Conservation (phyloP, 1,140 invertebrate species). For the Manduca sexta region DNA sequence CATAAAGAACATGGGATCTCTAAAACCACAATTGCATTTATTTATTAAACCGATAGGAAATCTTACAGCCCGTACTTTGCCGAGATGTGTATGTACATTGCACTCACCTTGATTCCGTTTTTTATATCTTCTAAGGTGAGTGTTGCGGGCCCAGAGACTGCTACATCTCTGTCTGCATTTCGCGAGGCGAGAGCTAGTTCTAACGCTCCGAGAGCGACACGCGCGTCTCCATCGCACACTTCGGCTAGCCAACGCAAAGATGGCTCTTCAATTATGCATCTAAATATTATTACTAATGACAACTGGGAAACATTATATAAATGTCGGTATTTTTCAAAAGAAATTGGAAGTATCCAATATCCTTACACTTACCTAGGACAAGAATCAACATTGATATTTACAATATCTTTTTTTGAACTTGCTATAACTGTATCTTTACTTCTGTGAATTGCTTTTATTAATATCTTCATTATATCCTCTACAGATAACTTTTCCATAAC, state of each 20-base stretch:
- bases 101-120: slow-evolving; percentile 79
- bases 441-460: slow-evolving; percentile 74
- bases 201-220: slow-evolving; percentile 84
- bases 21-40: slow-evolving; percentile 10
- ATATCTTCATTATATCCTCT: slow-evolving; percentile 76
- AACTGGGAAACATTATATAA: no score
- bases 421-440: slow-evolving; percentile 35
- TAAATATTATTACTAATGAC: slow-evolving; percentile 4
- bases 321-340: no score
- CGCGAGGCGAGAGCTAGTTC: slow-evolving; percentile 79
- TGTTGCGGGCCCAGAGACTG: slow-evolving; percentile 28
- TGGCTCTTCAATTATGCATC: slow-evolving; percentile 72
- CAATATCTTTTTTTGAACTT: slow-evolving; percentile 4
- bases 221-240: slow-evolving; percentile 87
- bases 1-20: slow-evolving; percentile 79
- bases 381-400: background rate
- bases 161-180: slow-evolving; percentile 31
- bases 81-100: no score
- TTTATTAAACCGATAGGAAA: no score
- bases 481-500: slow-evolving; percentile 81
- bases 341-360: no score
- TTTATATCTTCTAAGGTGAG: slow-evolving; percentile 78
- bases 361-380: no score
- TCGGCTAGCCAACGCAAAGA: slow-evolving; percentile 82
- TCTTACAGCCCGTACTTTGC: no score